Conservation (phyloP, 1,140 invertebrate species). For the Philopotamus ludificatus region DNA sequence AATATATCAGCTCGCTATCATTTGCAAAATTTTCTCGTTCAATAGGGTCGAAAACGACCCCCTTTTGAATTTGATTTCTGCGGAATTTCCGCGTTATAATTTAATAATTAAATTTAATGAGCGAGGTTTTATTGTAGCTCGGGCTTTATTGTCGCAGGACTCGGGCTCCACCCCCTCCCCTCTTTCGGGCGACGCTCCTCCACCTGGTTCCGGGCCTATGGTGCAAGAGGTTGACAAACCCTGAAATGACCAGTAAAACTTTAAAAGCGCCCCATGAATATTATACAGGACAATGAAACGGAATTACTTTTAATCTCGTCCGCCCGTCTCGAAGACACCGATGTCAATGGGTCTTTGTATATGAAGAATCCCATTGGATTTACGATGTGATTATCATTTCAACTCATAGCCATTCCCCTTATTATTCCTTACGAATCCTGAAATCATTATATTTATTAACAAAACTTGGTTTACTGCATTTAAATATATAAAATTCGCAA, state of each 20-base stretch:
- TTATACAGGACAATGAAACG: background rate
- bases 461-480: no score
- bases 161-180: no score
- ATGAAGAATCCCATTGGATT: background rate
- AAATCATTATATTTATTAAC: no score
- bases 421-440: no score
- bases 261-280: background rate
- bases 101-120: slow-evolving; percentile 27
- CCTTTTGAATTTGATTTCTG: slow-evolving; percentile 22
- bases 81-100: slow-evolving; percentile 25
- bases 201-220: background rate
- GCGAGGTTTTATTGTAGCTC: slow-evolving; percentile 13
- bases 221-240: background rate
- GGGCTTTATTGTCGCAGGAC: background rate
- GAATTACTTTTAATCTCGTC: background rate
- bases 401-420: no score
- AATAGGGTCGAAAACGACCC: slow-evolving; percentile 13
- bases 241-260: background rate
- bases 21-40: slow-evolving; percentile 1
- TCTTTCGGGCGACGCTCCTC: background rate
- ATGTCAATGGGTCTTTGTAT: background rate
- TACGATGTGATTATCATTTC: background rate
- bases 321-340: background rate
- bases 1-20: no score
- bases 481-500: no score